These are phyloP conservation scores for Caenorhabditis becei DNA, from an alignment of 2,888 invertebrate genomes.

Conservation along the genomic window DNA sequence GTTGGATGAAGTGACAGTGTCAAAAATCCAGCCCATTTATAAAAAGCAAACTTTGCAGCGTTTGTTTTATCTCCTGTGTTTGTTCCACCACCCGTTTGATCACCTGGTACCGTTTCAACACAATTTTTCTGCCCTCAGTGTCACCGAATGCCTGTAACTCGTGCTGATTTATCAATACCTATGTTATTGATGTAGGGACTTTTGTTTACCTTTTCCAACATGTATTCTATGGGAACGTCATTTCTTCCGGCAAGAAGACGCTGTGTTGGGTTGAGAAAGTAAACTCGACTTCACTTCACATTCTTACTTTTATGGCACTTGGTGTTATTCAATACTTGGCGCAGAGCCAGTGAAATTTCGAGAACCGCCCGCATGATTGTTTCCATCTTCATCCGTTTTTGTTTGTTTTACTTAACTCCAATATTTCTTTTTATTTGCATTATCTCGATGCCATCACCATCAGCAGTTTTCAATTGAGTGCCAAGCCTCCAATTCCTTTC, in stretches of 20 bases:
- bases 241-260: conserved; percentile 14
- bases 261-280: not conserved
- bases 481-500: not conserved
- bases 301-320: conserved; percentile 4
- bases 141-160: conserved; percentile 26
- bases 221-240: conserved; percentile 36
- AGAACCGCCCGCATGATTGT: conserved; percentile 35
- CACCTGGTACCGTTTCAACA: conserved; percentile 19
- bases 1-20: conserved; percentile 1
- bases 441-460: conserved; percentile 50
- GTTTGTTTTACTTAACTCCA: conserved; percentile 47
- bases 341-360: conserved; percentile 7
- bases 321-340: conserved; percentile 5
- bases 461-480: conserved; percentile 36
- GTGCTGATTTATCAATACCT: conserved; percentile 26
- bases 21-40: conserved; percentile 23
- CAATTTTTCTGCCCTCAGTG: not conserved
- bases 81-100: conserved; percentile 26
- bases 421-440: conserved; percentile 51
- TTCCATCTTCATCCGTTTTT: conserved; percentile 45
- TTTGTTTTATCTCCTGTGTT: conserved; percentile 37
- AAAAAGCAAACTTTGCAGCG: conserved; percentile 25
- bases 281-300: not conserved
- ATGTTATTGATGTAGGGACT: conserved; percentile 29
- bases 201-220: conserved; percentile 27